Evolutionary conservation across 1,140 invertebrate species (phyloP).

Genomic region (Oppia nitens): DNA sequence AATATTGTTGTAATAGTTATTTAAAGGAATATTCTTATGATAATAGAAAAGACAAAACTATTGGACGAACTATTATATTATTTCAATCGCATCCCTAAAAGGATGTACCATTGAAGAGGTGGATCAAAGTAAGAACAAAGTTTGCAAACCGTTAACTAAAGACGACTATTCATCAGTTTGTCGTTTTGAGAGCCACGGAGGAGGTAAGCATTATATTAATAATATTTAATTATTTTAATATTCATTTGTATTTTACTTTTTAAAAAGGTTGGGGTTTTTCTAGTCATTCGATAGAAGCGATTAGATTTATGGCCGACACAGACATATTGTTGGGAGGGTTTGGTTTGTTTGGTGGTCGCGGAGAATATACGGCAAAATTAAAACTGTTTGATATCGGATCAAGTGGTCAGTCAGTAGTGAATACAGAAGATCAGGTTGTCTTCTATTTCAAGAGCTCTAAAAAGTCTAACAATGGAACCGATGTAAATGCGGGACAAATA

Average conservation of each 20-base stretch:
- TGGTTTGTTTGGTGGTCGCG: slow-evolving; percentile 86
- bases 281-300: slow-evolving; percentile 82
- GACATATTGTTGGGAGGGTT: slow-evolving; percentile 82
- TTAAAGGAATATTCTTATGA: too few species aligned
- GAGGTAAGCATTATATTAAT: too few species aligned
- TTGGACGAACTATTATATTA: not conserved
- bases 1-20: not conserved
- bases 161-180: slow-evolving; percentile 70
- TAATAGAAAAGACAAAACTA: too few species aligned
- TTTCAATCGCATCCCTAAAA: too few species aligned
- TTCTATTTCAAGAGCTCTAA: slow-evolving; percentile 95
- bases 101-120: too few species aligned
- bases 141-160: too few species aligned
- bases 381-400: slow-evolving; percentile 86
- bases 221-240: too few species aligned
- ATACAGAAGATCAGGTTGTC: slow-evolving; percentile 76
- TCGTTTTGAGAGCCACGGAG: slow-evolving; percentile 87
- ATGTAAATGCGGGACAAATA: slow-evolving; percentile 93
- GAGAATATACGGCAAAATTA: slow-evolving; percentile 89
- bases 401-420: slow-evolving; percentile 71
- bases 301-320: slow-evolving; percentile 76
- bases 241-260: too few species aligned
- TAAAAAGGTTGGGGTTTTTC: slow-evolving; percentile 82
- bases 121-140: too few species aligned
- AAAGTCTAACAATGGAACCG: slow-evolving; percentile 96